Evolutionary conservation across 2,113 vertebrate species (phyloP), one percentile per base, ranked within the genome.

Genomic region (Ochotona curzoniae): DNA sequence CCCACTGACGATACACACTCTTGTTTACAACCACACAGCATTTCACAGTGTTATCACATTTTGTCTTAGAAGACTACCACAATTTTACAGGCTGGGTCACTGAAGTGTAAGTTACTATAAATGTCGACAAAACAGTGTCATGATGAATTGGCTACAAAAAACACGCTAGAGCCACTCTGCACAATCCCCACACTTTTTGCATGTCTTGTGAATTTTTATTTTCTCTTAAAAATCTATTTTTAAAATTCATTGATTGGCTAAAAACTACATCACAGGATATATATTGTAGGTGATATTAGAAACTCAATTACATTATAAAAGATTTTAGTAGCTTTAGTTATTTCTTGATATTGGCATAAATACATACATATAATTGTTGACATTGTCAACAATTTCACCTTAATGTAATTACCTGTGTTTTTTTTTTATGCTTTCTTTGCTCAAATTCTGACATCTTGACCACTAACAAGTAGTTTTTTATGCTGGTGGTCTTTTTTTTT

Each of bases 21-120:
- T 86, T 32, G 38, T 87, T 94, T 86, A 44, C 60, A 95, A 88
- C 69, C 69, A 71, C 51, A 82, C 83, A 51, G 60, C 47, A 88
- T 93, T 95, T 92, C 74, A 86, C 28, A 79, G 38, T n/a, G 66
- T 35, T 83, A 57, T 83, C 81, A 87, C 78, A 90, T 90, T 87
- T 15, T 64, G 15, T 66, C 64, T 85, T 30, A n/a, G 8, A 89
- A 13, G 47, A 61, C 83, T 67, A 80, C 83, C 70, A 23, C 32
- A 79, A 18, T 69, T 84, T 74, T 76, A 64, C 5, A 54, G 69
- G 12, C 47, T n/a, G 47, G 54, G 28, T 79, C 89, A 71, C 63
- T 32, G 79, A 95, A 93, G 30, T 64, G 3, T 87, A 93, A 84
- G 54, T 91, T 93, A 76, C 60, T 86, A 21, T 66, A 47, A 20